Evolutionary conservation across 2,113 vertebrate species (phyloP), one percentile per base, ranked within the genome.

Genomic region (Madoqua kirkii): DNA sequence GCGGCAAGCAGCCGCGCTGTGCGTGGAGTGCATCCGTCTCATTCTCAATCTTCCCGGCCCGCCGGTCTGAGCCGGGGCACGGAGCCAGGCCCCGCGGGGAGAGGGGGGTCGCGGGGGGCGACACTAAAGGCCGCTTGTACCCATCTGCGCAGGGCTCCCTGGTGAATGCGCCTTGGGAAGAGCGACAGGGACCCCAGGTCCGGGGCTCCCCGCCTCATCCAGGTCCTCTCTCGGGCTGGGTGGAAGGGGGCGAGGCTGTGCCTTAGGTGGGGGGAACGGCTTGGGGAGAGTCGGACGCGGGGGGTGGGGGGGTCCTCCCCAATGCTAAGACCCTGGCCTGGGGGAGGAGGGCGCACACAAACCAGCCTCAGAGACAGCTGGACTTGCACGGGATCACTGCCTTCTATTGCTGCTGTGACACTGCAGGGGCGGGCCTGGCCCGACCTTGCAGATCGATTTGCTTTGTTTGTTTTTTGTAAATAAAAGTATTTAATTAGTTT

Each of bases 11-110:
- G 93, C 99, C 0, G 96, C 98, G 1, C 96, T 99, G 92, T 99
- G 99, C 67, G 99, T 98, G 52, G 98, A 99, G 96, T 97, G 99
- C 81, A 99, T 99, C 97, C 99, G 98, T 7, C 97, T 98, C 0
- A 91, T 99, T 84, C 99, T 99, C 95, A 85, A 43, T 59, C 55
- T 40, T 40, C 83, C 83, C 12, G n/a, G 83, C 3, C 16, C 27
- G 7, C 90, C 0, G 1, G 52, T 55, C 79, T 95, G 92, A 96
- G 33, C 60, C 15, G 1, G 54, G 0, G 19, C 48, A 48, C 45
- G 6, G 27, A 14, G 17, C 55, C 29, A 0, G 29, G 91, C 86
- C 0, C 4, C 14, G 4, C 9, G 0, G 36, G 62, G 14, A 84
- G 9, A 1, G 15, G 50, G 13, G 89, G 84, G 83, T 13, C 14